Conservation (phyloP, 1,140 invertebrate species). For the Dinothrombium tinctorium region DNA sequence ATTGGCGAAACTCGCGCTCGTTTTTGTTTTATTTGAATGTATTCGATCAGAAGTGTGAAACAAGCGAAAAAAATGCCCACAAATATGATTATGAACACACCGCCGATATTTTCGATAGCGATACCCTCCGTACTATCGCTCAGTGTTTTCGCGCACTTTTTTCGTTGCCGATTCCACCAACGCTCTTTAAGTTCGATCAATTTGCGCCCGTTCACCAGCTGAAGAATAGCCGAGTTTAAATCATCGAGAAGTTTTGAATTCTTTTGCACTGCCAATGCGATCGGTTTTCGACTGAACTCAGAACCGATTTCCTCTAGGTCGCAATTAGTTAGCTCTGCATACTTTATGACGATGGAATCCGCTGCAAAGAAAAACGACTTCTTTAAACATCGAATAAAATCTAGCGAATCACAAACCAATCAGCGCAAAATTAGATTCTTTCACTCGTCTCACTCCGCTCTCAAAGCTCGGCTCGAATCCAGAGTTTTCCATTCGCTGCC, state of each 20-base stretch:
- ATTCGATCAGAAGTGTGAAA: constrained; percentile 70
- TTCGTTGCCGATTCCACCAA: constrained; percentile 76
- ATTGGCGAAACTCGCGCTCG: too few species aligned
- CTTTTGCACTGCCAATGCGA: constrained; percentile 85
- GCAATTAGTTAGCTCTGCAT: constrained; percentile 60
- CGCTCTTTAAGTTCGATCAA: constrained; percentile 77
- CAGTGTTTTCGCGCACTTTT: constrained; percentile 49
- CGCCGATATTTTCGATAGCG: constrained; percentile 78
- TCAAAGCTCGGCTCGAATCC: constrained; percentile 34
- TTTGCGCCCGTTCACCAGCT: constrained; percentile 66
- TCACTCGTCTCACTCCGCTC: constrained; percentile 36
- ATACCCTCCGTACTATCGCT: constrained; percentile 87
- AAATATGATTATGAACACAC: constrained; percentile 3
- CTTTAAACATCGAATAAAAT: constrained; percentile 41
- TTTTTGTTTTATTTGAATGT: too few species aligned
- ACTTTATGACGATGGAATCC: constrained; percentile 77
- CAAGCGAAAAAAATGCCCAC: constrained; percentile 23
- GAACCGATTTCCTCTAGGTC: constrained; percentile 70
- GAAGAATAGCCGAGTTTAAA: constrained; percentile 48
- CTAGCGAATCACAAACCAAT: constrained; percentile 39
- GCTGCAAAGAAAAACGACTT: constrained; percentile 76
- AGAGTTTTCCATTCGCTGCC: constrained; percentile 83
- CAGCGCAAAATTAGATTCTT: constrained; percentile 44
- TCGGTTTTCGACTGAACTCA: constrained; percentile 87
- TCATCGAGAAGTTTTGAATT: constrained; percentile 49